Evolutionary conservation across 2,888 invertebrate species (phyloP).

Genomic region (Drosophila mercatorum): DNA sequence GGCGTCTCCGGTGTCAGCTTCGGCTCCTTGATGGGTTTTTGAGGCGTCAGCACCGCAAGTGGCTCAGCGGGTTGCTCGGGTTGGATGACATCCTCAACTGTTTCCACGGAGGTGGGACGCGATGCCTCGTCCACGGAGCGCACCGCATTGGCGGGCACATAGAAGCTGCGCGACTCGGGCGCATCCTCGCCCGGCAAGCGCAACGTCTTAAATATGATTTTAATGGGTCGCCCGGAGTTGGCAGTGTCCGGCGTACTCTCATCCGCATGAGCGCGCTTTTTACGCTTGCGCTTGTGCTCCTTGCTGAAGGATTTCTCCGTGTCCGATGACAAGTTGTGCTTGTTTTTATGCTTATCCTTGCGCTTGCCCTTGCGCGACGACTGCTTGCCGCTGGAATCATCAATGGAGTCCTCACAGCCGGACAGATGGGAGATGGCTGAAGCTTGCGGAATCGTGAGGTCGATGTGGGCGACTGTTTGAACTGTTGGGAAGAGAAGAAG

Average conservation of each 20-base stretch:
- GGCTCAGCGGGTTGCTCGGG: constrained; percentile 21
- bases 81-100: constrained; percentile 80
- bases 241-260: constrained; percentile 58
- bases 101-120: constrained; percentile 84
- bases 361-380: constrained; percentile 88
- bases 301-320: constrained; percentile 88
- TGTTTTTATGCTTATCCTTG: constrained; percentile 91
- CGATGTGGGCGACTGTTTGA: constrained; percentile 9
- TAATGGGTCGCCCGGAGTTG: constrained; percentile 86
- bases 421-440: constrained; percentile 44
- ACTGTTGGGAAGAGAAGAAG: constrained; percentile 17
- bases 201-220: constrained; percentile 87
- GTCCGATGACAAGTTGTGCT: constrained; percentile 86
- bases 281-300: constrained; percentile 92
- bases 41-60: constrained; percentile 22
- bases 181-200: constrained; percentile 87
- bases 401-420: constrained; percentile 64
- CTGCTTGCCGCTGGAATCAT: constrained; percentile 67
- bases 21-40: constrained; percentile 29
- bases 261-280: constrained; percentile 88
- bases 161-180: constrained; percentile 92
- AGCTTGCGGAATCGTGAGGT: constrained; percentile 52
- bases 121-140: constrained; percentile 83
- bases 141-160: constrained; percentile 88
- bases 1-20: constrained; percentile 20